Percentiles rank a stretch among this genome's conserved stretches.
phyloP scores from a whole-genome alignment of 1,140 invertebrate species.

The Drosophila punjabiensis region DNA sequence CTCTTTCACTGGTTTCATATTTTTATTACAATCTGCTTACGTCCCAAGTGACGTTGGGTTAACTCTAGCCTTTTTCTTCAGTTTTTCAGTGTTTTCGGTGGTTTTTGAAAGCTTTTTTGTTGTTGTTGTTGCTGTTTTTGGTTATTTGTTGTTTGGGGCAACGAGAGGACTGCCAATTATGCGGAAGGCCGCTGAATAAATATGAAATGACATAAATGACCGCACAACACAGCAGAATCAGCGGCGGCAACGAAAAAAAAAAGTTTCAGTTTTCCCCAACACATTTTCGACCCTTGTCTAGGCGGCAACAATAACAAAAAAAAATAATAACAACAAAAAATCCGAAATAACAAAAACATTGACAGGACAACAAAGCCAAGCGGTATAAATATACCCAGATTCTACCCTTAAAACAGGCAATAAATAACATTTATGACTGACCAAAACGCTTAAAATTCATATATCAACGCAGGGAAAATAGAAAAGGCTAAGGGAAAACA shows the following conservation, averaged over 20 bases:
- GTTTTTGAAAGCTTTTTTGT: constrained; percentile 41
- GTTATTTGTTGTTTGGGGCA: constrained; percentile 27
- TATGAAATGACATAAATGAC: constrained; percentile 81
- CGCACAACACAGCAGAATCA: constrained; percentile 40
- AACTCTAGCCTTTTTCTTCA: constrained; percentile 16
- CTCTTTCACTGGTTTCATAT: constrained; percentile 5
- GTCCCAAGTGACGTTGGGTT: constrained; percentile 34
- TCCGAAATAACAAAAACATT: constrained; percentile 43
- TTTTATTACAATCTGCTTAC: constrained; percentile 32
- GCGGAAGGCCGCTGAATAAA: constrained; percentile 74
- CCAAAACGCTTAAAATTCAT: constrained; percentile 68
- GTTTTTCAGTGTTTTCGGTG: constrained; percentile 35
- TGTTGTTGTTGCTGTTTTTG: background rate
- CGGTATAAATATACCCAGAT: constrained; percentile 59
- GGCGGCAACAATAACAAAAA: constrained; percentile 47
- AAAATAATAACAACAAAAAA: constrained; percentile 22
- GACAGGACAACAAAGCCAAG: constrained; percentile 67
- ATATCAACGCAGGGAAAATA: constrained; percentile 16
- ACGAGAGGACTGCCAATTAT: constrained; percentile 70
- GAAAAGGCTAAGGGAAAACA: background rate
- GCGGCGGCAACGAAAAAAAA: constrained; percentile 5
- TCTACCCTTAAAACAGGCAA: constrained; percentile 25
- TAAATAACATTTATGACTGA: constrained; percentile 71
- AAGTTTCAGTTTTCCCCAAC: constrained; percentile 38
- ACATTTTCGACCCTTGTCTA: constrained; percentile 67